These are phyloP conservation scores for Ennomos fuscantarius DNA, from an alignment of 2,888 invertebrate genomes.

Conservation along the genomic window DNA sequence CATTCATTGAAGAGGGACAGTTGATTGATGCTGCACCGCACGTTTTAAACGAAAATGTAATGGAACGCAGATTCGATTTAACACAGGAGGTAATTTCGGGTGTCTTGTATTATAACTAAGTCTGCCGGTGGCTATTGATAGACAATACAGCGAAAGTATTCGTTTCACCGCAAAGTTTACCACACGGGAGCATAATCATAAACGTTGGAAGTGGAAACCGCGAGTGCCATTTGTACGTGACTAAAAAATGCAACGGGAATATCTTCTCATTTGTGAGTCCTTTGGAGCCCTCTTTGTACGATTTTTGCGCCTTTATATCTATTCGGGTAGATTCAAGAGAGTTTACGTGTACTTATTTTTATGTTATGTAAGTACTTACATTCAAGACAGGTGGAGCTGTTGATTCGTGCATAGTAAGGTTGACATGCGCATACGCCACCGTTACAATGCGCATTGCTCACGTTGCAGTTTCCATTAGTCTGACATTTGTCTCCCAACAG, in stretches of 20 bases:
- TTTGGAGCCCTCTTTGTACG: constrained; percentile 11
- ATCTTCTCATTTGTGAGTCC: constrained; percentile 20
- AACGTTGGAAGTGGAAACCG: constrained; percentile 57
- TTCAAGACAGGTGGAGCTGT: constrained; percentile 92
- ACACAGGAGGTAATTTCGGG: constrained; percentile 46
- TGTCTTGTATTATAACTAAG: constrained; percentile 46
- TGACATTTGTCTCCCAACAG: constrained; percentile 87
- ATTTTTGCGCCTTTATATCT: constrained; percentile 8
- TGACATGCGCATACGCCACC: constrained; percentile 92
- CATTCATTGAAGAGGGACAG: constrained; percentile 35
- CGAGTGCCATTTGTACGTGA: constrained; percentile 35
- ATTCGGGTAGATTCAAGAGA: constrained; percentile 5
- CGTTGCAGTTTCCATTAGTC: constrained; percentile 87
- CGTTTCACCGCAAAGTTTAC: constrained; percentile 56
- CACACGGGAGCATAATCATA: constrained; percentile 57
- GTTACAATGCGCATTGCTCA: constrained; percentile 87
- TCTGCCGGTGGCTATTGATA: constrained; percentile 49
- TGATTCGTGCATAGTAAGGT: constrained; percentile 92
- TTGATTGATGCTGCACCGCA: constrained; percentile 34
- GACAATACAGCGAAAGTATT: constrained; percentile 64
- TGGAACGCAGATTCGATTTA: constrained; percentile 34
- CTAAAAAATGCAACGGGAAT: constrained; percentile 31
- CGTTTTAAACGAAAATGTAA: constrained; percentile 20
- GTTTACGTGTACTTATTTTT: background rate
- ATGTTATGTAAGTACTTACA: constrained; percentile 85